Evolutionary conservation across 2,113 vertebrate genomes (phyloP).

Genomic region (Tyto alba): DNA sequence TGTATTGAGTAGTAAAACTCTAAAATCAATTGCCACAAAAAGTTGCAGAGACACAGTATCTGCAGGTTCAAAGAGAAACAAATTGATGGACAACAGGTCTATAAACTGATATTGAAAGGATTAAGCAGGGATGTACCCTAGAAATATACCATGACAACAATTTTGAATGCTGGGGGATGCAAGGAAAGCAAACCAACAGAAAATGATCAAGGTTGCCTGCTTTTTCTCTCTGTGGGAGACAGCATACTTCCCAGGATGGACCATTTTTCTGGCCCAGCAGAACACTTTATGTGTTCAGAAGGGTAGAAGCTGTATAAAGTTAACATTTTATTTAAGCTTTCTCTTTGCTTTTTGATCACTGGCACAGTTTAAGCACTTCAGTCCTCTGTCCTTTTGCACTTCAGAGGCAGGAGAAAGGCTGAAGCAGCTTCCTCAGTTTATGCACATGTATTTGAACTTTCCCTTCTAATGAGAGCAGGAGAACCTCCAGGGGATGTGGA

Average conservation of each 20-base stretch:
- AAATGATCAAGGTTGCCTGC: not conserved
- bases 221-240: not conserved
- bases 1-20: not conserved
- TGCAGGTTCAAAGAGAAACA: not conserved
- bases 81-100: not conserved
- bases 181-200: not conserved
- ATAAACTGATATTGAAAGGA: not conserved
- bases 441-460: not conserved
- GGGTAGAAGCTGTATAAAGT: not conserved
- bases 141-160: not conserved
- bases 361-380: not conserved
- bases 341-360: not conserved
- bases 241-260: not conserved
- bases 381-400: not conserved
- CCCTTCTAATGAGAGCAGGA: not conserved
- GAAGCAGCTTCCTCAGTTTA: not conserved
- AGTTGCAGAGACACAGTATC: not conserved
- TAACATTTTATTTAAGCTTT: not conserved
- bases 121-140: not conserved
- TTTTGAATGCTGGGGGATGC: not conserved
- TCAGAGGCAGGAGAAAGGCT: not conserved
- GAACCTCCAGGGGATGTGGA: not conserved
- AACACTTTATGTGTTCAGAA: not conserved
- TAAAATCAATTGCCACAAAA: not conserved
- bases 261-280: not conserved